Conservation (phyloP, 2,113 vertebrate species). For the Pachyramphus minor region DNA sequence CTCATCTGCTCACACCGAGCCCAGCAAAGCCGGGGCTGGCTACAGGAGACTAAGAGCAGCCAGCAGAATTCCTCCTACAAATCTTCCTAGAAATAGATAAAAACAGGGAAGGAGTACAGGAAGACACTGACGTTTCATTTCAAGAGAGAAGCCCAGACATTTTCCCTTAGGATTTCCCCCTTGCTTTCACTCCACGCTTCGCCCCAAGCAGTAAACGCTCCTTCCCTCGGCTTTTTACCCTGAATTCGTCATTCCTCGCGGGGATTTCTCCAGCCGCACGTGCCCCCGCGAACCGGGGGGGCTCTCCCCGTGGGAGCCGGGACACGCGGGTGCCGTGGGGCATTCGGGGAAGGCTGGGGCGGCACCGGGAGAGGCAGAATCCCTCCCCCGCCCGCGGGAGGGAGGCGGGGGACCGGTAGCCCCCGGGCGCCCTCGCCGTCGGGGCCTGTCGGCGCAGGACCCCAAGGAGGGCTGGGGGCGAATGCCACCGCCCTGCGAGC, state of each 20-base stretch:
- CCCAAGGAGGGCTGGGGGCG: rapidly evolving
- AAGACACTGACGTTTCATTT: rapidly evolving
- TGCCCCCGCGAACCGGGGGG: rapidly evolving
- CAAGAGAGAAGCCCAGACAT: no score
- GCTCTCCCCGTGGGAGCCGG: background rate
- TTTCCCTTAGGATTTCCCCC: rapidly evolving
- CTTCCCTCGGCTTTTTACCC: rapidly evolving
- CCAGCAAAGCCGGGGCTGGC: background rate
- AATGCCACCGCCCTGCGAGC: background rate
- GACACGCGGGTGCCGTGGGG: background rate
- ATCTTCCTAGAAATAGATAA: background rate
- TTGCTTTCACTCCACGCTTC: background rate
- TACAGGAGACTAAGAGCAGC: background rate
- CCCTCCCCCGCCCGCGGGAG: no score
- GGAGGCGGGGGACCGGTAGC: no score
- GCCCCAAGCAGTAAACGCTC: rapidly evolving
- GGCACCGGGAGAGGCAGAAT: background rate
- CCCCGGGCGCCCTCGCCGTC: background rate
- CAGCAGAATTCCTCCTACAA: background rate
- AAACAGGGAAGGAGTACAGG: background rate
- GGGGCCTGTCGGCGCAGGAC: background rate
- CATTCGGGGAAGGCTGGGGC: background rate
- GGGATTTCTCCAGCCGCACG: background rate
- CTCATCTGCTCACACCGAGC: background rate
- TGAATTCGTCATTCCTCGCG: rapidly evolving